These are phyloP conservation scores for Corvus hawaiiensis DNA, from an alignment of 2,113 vertebrate species.

Conservation along the genomic window DNA sequence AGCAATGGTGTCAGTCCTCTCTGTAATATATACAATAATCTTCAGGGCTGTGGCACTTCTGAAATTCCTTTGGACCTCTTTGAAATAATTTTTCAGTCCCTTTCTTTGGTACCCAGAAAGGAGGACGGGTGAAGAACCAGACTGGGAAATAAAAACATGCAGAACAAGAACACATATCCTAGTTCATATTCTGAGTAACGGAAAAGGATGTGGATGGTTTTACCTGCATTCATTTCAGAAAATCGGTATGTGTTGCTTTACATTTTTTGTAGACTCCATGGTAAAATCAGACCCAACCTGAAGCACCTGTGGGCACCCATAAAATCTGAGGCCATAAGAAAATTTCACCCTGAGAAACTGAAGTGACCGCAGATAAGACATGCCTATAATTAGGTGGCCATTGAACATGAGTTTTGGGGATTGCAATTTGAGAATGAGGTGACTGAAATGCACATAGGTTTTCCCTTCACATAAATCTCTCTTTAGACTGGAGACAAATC, in stretches of 20 bases:
- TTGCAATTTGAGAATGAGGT: not conserved
- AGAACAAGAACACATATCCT: not conserved
- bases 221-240: not conserved
- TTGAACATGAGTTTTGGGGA: not conserved
- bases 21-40: not conserved
- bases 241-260: not conserved
- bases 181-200: not conserved
- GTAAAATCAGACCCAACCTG: not conserved
- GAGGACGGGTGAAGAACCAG: fast-evolving
- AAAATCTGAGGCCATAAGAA: not conserved
- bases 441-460: not conserved
- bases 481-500: not conserved
- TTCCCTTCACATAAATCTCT: not conserved
- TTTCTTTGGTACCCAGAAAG: not conserved
- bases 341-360: not conserved
- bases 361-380: not conserved
- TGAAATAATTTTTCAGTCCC: not conserved
- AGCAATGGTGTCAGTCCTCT: not conserved
- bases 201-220: not conserved
- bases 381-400: not conserved
- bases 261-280: not conserved
- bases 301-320: not conserved
- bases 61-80: not conserved
- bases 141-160: not conserved
- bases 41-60: not conserved